Conservation (phyloP, 2,113 vertebrate species). For the Hypanus sabinus region DNA sequence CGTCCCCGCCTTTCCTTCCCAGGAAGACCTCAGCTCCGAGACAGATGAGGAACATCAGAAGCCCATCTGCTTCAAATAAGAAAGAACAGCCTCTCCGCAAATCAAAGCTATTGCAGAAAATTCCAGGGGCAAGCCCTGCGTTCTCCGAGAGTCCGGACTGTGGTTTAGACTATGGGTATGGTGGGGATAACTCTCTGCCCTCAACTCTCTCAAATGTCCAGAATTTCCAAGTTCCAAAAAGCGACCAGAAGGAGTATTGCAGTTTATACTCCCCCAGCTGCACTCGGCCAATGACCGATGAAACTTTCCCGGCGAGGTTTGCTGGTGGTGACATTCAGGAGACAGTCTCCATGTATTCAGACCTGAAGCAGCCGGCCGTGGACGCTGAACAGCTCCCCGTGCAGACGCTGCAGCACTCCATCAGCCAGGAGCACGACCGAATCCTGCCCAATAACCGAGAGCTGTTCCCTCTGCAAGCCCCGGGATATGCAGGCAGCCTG, state of each 20-base stretch:
- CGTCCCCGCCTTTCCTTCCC: conserved; percentile 74
- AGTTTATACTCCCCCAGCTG: conserved; percentile 93
- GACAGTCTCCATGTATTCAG: conserved; percentile 71
- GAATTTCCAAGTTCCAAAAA: conserved; percentile 70
- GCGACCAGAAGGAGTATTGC: conserved; percentile 86
- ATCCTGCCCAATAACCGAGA: background rate
- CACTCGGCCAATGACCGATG: conserved; percentile 85
- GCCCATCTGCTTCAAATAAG: conserved; percentile 72
- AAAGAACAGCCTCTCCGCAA: conserved; percentile 79
- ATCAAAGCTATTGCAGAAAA: conserved; percentile 62
- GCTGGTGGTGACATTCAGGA: conserved; percentile 63
- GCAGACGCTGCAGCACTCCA: background rate
- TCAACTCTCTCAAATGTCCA: conserved; percentile 81
- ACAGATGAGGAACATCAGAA: conserved; percentile 73
- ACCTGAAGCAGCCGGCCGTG: conserved; percentile 48
- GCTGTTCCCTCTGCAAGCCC: background rate
- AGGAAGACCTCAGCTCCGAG: conserved; percentile 75
- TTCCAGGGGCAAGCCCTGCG: conserved; percentile 66
- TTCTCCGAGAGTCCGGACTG: conserved; percentile 80
- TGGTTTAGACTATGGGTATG: conserved; percentile 90
- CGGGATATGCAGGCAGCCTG: background rate
- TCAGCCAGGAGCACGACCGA: background rate
- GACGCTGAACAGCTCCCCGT: background rate
- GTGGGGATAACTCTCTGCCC: conserved; percentile 90
- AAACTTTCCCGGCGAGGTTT: conserved; percentile 82